Evolutionary conservation across 2,888 invertebrate species (phyloP), one percentile per base, ranked within the genome.

Genomic region (Chalcosyrphus nemorum): DNA sequence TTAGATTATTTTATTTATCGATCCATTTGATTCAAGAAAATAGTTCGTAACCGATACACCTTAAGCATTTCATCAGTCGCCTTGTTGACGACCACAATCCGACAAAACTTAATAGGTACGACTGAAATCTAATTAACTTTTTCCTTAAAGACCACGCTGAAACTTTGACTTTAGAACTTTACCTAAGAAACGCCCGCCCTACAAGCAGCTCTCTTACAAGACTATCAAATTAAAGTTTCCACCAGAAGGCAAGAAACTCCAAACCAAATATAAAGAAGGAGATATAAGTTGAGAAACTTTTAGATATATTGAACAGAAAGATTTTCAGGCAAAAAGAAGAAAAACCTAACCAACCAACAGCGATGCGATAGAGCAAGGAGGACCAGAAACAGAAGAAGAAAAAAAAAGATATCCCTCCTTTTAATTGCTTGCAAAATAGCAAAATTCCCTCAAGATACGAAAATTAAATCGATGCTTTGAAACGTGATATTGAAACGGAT

Each of bases 401-500:
- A 72, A 50, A 59, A 61, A 68, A 72, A 72, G 4, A 61, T 41
- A 35, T 72, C 66, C 63, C 70, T n/a, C 80, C 38, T 80, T 84
- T 84, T 84, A 84, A 84, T 84, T 84, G 80, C 80, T 84, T 70
- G 84, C 84, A 84, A 84, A 84, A 84, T 80, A 84, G 74, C 65
- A 75, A 75, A 80, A 84, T 84, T 80, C 84, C 84, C 84, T 75
- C 68, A 80, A 84, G 84, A 84, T 80, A 84, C 84, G 84, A 74
- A 80, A 80, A 84, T 84, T 84, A 84, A 84, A 84, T 84, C 84
- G 84, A 84, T 84, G 84, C 70, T 84, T 84, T 84, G 84, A 84
- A 84, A 84, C 84, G 84, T 84, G 84, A 84, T 84, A 84, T 84
- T 84, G 84, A 84, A 84, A 80, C 84, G 84, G 75, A 84, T 84